Base-by-base conservation (phyloP, 2,888 invertebrate genomes). In the Orthosia cruda region DNA sequence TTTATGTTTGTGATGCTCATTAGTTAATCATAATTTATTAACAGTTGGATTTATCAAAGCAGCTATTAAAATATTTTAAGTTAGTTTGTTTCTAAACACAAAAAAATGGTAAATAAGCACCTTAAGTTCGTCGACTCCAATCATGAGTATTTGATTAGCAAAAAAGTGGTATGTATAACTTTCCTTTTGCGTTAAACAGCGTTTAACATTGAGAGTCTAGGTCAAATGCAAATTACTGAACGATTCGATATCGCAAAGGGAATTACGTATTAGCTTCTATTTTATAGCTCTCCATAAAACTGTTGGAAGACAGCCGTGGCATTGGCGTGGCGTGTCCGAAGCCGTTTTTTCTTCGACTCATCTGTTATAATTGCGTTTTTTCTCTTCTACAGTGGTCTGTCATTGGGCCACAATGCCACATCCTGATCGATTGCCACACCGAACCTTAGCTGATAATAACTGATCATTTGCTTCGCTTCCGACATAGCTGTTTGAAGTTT, bases 371-470 rank as follows among this genome's bases (percentile, higher is more conserved):
- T 92, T 91, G 81, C 79, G 74, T 88, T 88, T 90, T 90, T 85
- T 87, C 85, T 85, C 85, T 81, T 75, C 45, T 77, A 81, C 74
- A 65, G 68, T 58, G 67, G 73, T 69, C 76, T 73, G 84, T 83
- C 86, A 85, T 87, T 86, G 82, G 82, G 68, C 70, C 74, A 77
- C 87, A 88, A 88, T 87, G 83, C 71, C 77, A 87, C 90, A 91
- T 92, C 92, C 92, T 92, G 90, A 90, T 91, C 86, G 88, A 92
- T 92, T 92, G 89, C 91, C 75, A 84, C 90, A 92, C 83, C 73
- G 67, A 83, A 83, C 81, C 83, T 78, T 75, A 83, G 82, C 72
- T 80, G 83, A 80, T 87, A 81, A 86, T 86, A 80, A 81, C 77
- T 57, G 71, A 74, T 73, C 61, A 71, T 85, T 89, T 81, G 78